These are phyloP conservation scores for Amazona guildingii DNA, from an alignment of 2,113 vertebrate species.

Conservation along the genomic window DNA sequence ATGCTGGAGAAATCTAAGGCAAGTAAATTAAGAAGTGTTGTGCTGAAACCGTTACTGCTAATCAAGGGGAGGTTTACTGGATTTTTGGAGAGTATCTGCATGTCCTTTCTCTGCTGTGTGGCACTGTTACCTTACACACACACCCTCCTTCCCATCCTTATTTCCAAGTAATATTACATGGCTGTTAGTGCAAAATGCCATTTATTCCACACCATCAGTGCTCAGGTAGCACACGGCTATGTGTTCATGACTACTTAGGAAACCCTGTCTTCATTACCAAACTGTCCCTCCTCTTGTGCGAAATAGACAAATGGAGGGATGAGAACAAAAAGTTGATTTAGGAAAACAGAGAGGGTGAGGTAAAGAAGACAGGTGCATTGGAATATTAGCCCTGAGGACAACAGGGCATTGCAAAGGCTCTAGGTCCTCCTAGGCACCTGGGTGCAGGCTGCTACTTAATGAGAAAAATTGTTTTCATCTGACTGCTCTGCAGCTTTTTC, in stretches of 20 bases:
- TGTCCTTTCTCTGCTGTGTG: neutral
- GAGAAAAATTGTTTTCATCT: neutral
- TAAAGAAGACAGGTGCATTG: neutral
- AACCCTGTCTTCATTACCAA: neutral
- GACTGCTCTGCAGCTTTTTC: neutral
- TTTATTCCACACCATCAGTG: neutral
- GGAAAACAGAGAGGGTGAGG: neutral
- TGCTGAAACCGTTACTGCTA: neutral
- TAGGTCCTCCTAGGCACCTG: neutral
- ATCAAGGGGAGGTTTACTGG: accelerated
- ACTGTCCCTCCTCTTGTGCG: neutral
- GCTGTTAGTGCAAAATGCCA: neutral
- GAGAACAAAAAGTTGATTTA: neutral
- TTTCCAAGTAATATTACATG: neutral
- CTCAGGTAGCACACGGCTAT: neutral
- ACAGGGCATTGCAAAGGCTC: neutral
- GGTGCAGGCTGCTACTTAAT: neutral
- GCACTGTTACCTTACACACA: neutral
- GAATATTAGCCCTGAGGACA: neutral
- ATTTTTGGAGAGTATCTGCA: neutral
- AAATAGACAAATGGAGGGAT: neutral
- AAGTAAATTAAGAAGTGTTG: neutral
- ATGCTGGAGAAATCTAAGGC: neutral
- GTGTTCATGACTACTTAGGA: neutral
- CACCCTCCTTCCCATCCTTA: neutral